phyloP scores from a whole-genome alignment of 2,113 vertebrate species.

The Madoqua kirkii region DNA sequence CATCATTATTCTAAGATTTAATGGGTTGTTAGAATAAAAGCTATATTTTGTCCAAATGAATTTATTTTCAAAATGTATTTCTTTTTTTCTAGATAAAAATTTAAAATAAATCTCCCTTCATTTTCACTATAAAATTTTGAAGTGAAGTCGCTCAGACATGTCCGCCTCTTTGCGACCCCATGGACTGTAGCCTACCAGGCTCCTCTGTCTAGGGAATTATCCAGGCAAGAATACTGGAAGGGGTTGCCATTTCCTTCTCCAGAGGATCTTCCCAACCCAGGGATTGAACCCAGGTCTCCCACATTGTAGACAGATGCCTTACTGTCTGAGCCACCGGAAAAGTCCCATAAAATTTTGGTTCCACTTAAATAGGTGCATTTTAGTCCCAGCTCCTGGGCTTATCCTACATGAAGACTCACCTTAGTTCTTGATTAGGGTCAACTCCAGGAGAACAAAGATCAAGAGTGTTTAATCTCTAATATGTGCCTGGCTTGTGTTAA shows the following conservation, averaged over 20 bases:
- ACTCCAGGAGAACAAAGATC: neutral
- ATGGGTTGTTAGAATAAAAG: constrained; percentile 27
- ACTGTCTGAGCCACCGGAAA: too few species aligned
- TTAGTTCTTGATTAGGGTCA: neutral
- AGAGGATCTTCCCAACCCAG: too few species aligned
- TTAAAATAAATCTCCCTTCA: neutral
- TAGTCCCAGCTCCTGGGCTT: neutral
- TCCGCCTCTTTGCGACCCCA: too few species aligned
- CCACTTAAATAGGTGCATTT: constrained; percentile 2
- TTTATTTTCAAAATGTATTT: constrained; percentile 22
- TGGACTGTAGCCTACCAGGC: too few species aligned
- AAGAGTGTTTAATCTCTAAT: neutral
- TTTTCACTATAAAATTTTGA: constrained; percentile 14
- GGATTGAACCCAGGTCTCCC: too few species aligned
- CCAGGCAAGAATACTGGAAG: too few species aligned
- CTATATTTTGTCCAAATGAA: neutral
- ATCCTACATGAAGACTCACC: neutral
- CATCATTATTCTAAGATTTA: constrained; percentile 31
- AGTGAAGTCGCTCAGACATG: too few species aligned
- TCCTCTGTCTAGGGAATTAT: too few species aligned
- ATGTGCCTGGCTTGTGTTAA: neutral
- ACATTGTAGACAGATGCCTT: too few species aligned
- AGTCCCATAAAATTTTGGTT: neutral
- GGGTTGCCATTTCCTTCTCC: too few species aligned
- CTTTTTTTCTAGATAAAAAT: neutral